These are phyloP conservation scores for Ctenicera cuprea DNA, from an alignment of 2,888 invertebrate genomes.

Conservation along the genomic window DNA sequence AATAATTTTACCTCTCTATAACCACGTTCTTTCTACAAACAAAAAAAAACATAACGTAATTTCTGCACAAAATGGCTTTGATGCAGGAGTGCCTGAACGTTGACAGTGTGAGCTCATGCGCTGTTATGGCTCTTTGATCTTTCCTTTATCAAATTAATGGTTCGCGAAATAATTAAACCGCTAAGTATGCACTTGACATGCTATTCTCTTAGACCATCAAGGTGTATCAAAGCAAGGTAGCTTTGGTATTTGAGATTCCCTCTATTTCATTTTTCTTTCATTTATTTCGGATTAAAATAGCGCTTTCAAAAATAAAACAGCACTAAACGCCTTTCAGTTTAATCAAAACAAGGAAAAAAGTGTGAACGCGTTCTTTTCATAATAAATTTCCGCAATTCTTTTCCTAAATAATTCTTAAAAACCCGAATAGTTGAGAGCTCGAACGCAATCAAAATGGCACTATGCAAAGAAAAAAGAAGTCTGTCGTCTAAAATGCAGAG, in stretches of 20 bases:
- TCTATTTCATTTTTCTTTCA: conserved; percentile 14
- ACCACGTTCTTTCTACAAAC: neutral
- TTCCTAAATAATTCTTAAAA: conserved; percentile 27
- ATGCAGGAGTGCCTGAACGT: conserved; percentile 32
- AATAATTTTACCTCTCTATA: neutral
- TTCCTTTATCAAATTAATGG: conserved; percentile 53
- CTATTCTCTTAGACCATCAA: conserved; percentile 43
- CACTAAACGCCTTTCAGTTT: neutral
- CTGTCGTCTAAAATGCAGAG: conserved; percentile 19
- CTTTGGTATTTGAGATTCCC: conserved; percentile 28
- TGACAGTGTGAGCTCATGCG: conserved; percentile 35
- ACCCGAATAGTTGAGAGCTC: conserved; percentile 20
- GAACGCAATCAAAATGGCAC: conserved; percentile 35
- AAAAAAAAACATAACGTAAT: conserved; percentile 5
- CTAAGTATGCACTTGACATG: conserved; percentile 52
- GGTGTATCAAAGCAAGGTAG: conserved; percentile 40
- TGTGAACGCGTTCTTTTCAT: neutral
- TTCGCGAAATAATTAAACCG: conserved; percentile 53
- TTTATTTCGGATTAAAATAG: neutral
- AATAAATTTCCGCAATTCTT: conserved; percentile 25
- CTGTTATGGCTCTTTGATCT: conserved; percentile 47
- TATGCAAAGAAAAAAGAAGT: conserved; percentile 24
- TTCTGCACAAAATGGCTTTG: conserved; percentile 39
- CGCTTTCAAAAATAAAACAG: neutral
- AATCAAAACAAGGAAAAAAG: conserved; percentile 1